phyloP scores from a whole-genome alignment of 2,888 invertebrate genomes.

The Polietes domitor region DNA sequence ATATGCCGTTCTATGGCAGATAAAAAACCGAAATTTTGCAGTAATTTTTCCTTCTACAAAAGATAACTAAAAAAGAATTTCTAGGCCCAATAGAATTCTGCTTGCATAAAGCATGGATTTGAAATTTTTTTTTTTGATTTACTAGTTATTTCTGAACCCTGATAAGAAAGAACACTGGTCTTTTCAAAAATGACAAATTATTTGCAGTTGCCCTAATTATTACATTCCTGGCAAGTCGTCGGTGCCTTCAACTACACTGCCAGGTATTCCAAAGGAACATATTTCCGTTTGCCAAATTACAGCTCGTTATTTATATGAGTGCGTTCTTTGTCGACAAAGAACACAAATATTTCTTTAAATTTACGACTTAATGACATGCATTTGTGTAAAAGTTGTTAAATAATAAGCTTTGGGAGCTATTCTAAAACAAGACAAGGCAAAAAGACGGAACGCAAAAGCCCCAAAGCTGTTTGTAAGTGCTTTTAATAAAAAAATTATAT shows the following conservation, averaged over 20 bases:
- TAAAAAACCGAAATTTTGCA: too few relatives aligned
- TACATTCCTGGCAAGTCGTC: neutral
- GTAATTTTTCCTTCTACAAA: too few relatives aligned
- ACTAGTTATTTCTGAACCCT: too few relatives aligned
- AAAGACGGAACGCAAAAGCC: conserved; percentile 4
- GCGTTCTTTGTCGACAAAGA: neutral
- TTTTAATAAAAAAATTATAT: conserved; percentile 57
- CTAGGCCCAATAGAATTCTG: too few relatives aligned
- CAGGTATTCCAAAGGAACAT: neutral
- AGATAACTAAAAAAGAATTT: too few relatives aligned
- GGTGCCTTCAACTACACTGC: neutral
- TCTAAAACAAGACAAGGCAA: neutral
- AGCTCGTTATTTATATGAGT: neutral
- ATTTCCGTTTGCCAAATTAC: neutral
- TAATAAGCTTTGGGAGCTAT: conserved; percentile 21
- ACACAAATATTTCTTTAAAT: conserved; percentile 8
- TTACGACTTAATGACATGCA: conserved; percentile 45
- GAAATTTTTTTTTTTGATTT: too few relatives aligned
- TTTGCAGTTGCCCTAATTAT: neutral
- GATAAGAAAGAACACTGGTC: too few relatives aligned
- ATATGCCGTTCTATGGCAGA: too few relatives aligned
- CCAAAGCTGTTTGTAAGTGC: conserved; percentile 51
- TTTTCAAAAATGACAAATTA: neutral
- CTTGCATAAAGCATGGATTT: too few relatives aligned
- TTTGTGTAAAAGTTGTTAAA: conserved; percentile 32